These are phyloP conservation scores for Enteromius radiatus DNA, from an alignment of 2,797 vertebrate species.

Conservation along the genomic window DNA sequence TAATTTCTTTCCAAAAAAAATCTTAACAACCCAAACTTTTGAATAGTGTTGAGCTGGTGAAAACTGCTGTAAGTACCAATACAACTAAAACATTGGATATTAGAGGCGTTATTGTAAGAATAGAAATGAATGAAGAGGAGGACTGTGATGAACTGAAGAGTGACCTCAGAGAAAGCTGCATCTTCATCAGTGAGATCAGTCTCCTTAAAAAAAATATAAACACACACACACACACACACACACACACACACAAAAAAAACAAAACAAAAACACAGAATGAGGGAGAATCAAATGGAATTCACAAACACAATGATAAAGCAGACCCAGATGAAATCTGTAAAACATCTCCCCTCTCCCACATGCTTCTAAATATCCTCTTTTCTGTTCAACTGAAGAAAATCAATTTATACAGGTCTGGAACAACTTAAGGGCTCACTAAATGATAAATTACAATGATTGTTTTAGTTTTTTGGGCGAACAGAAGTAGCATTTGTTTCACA, in stretches of 20 bases:
- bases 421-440: neutral
- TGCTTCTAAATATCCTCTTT: neutral
- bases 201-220: slow-evolving; percentile 53
- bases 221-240: slow-evolving; percentile 13
- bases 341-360: neutral
- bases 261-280: slow-evolving; percentile 17
- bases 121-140: neutral
- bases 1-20: neutral
- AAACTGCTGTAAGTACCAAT: neutral
- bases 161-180: slow-evolving; percentile 62
- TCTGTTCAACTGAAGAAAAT: neutral
- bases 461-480: neutral
- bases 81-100: neutral
- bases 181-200: slow-evolving; percentile 61
- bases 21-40: neutral
- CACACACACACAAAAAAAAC: too few relatives aligned
- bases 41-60: neutral
- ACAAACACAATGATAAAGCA: neutral
- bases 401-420: neutral
- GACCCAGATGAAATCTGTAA: neutral
- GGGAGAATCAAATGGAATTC: neutral
- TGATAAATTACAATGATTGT: neutral
- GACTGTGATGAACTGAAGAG: slow-evolving; percentile 40
- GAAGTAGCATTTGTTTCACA: neutral
- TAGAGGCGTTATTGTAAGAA: neutral